Percentiles rank a stretch among this genome's conserved stretches.
Conservation (phyloP, 2,888 invertebrate species). For the Calephelis perditalis region DNA sequence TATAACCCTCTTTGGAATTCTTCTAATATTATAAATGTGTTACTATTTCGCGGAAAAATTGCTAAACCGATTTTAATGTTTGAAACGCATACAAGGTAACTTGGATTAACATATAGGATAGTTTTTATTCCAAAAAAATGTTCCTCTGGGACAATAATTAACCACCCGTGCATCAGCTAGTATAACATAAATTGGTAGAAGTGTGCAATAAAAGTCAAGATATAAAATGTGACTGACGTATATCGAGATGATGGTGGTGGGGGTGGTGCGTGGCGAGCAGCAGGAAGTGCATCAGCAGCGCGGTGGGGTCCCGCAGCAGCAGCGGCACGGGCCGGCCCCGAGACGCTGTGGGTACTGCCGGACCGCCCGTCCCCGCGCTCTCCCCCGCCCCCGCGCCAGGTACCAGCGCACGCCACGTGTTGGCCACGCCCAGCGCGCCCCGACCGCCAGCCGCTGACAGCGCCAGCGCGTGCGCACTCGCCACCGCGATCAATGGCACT, state of each 20-base stretch:
- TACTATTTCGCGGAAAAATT: too few species aligned
- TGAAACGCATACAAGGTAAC: too few species aligned
- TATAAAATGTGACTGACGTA: constrained; percentile 80
- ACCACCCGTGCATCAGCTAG: too few species aligned
- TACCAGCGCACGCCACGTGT: constrained; percentile 23
- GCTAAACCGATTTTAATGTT: too few species aligned
- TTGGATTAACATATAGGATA: too few species aligned
- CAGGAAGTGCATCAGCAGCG: constrained; percentile 91
- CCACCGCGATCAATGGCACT: constrained; percentile 93
- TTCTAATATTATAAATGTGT: too few species aligned
- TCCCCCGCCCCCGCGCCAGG: constrained; percentile 16
- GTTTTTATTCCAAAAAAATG: too few species aligned
- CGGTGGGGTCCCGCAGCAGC: constrained; percentile 90
- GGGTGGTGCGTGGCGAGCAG: constrained; percentile 90
- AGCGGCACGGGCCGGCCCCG: constrained; percentile 81
- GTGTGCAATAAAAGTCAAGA: neutral
- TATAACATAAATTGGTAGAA: too few species aligned
- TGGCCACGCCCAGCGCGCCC: constrained; percentile 25
- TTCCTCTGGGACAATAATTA: too few species aligned
- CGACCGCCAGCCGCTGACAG: constrained; percentile 33
- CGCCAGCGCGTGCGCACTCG: constrained; percentile 54
- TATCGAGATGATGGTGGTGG: constrained; percentile 77
- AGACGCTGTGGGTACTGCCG: constrained; percentile 29
- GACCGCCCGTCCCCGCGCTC: constrained; percentile 23
- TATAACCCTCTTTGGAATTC: too few species aligned